Percentiles rank a stretch among this genome's conserved stretches.
Evolutionary conservation across 2,888 invertebrate species (phyloP).

Genomic region (Merodon equestris): DNA sequence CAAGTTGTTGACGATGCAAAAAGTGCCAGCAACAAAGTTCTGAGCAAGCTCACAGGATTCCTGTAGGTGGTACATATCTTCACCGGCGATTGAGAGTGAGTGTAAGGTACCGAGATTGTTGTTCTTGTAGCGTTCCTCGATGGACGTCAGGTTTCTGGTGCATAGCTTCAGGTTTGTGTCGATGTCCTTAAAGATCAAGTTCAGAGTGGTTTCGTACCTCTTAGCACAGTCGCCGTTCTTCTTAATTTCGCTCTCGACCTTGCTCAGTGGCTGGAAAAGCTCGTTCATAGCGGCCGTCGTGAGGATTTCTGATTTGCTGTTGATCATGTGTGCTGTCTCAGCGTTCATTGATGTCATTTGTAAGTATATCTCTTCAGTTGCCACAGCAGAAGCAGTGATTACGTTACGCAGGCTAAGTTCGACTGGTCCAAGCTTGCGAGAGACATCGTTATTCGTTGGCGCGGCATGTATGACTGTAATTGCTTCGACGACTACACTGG

Average conservation of each 20-base stretch:
- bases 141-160: constrained; percentile 19
- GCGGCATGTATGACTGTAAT: not conserved
- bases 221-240: constrained; percentile 30
- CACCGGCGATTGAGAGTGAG: constrained; percentile 17
- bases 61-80: constrained; percentile 32
- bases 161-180: constrained; percentile 35
- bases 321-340: constrained; percentile 37
- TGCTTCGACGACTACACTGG: not conserved
- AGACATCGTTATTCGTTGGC: not conserved
- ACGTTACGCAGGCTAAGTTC: constrained; percentile 45
- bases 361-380: constrained; percentile 38
- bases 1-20: constrained; percentile 52
- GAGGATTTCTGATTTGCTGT: constrained; percentile 33
- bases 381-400: constrained; percentile 40
- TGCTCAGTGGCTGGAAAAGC: constrained; percentile 25
- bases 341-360: constrained; percentile 34
- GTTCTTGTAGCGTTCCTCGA: constrained; percentile 15
- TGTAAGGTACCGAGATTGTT: constrained; percentile 30
- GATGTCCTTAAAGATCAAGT: constrained; percentile 42
- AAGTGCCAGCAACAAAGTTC: constrained; percentile 41
- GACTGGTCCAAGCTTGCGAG: constrained; percentile 44
- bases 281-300: constrained; percentile 37
- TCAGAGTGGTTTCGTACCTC: constrained; percentile 14
- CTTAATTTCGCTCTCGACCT: constrained; percentile 34
- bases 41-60: constrained; percentile 30